Conservation (phyloP, 2,888 invertebrate species). For the Bombylius major region DNA sequence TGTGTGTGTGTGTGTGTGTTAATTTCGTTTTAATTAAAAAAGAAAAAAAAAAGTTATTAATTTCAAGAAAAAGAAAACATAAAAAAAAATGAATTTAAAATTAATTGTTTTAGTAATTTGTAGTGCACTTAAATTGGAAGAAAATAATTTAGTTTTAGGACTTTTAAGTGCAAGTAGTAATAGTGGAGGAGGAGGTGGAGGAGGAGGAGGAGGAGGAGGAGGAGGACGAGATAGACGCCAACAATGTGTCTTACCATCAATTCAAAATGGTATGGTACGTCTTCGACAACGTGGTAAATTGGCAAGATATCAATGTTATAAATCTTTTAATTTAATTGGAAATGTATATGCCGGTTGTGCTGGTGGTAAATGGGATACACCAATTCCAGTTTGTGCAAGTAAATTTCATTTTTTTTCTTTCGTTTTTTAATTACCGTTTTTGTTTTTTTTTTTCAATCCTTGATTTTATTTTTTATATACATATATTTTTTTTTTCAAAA, state of each 20-base stretch:
- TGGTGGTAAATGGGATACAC: constrained; percentile 55
- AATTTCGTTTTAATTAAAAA: too few relatives aligned
- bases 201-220: too few relatives aligned
- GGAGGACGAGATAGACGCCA: not conserved
- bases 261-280: constrained; percentile 8
- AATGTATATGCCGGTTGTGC: constrained; percentile 25
- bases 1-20: too few relatives aligned
- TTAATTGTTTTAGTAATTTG: too few relatives aligned
- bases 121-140: too few relatives aligned
- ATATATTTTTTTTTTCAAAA: not conserved
- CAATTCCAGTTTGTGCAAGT: constrained; percentile 60
- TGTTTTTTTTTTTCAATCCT: not conserved
- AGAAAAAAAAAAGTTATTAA: too few relatives aligned
- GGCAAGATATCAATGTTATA: constrained; percentile 6
- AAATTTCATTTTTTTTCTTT: constrained; percentile 35
- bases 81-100: too few relatives aligned
- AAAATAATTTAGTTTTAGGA: too few relatives aligned
- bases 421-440: not conserved
- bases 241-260: constrained; percentile 3
- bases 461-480: too few relatives aligned
- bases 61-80: too few relatives aligned
- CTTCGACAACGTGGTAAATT: constrained; percentile 9
- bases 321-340: constrained; percentile 6
- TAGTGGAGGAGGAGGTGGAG: not conserved
- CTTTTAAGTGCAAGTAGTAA: not conserved